Percentiles rank a stretch among this genome's conserved stretches.
phyloP scores from a whole-genome alignment of 37 sponge, comb jelly and placozoan genomes.

The Hormiphora californensis region DNA sequence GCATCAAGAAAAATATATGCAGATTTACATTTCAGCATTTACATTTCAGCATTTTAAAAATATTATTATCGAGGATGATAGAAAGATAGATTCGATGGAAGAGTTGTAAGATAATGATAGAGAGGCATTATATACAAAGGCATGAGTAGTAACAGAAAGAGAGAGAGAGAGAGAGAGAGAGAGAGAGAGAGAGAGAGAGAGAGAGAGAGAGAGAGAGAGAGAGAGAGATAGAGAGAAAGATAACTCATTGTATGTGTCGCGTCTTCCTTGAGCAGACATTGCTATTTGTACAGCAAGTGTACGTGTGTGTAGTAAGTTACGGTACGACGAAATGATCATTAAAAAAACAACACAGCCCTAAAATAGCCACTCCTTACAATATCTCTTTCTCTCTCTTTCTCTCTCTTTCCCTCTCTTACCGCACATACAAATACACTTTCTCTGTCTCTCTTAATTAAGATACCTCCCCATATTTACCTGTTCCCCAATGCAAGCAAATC shows the following conservation, averaged over 20 bases:
- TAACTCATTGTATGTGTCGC: too few species aligned
- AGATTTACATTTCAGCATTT: too few species aligned
- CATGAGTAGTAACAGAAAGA: not conserved
- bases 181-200: not conserved
- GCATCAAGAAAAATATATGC: too few species aligned
- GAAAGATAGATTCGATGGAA: too few species aligned
- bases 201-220: conserved; percentile 44
- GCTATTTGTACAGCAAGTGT: too few species aligned
- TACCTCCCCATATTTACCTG: conserved; percentile 55
- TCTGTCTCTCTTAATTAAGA: not conserved
- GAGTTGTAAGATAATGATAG: too few species aligned
- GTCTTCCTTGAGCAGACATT: too few species aligned
- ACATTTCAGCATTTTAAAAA: too few species aligned
- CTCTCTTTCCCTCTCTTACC: not conserved
- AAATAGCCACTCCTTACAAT: not conserved
- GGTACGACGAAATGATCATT: too few species aligned
- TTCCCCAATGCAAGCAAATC: conserved; percentile 35
- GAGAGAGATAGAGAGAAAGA: conserved; percentile 16
- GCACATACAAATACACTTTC: not conserved
- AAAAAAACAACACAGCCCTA: not conserved
- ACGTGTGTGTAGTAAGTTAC: too few species aligned
- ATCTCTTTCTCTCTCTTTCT: not conserved
- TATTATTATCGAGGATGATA: too few species aligned
- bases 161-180: not conserved
- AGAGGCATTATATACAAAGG: too few species aligned